These are phyloP conservation scores for Chrysemys picta DNA, from an alignment of 2,113 vertebrate species.

Conservation along the genomic window DNA sequence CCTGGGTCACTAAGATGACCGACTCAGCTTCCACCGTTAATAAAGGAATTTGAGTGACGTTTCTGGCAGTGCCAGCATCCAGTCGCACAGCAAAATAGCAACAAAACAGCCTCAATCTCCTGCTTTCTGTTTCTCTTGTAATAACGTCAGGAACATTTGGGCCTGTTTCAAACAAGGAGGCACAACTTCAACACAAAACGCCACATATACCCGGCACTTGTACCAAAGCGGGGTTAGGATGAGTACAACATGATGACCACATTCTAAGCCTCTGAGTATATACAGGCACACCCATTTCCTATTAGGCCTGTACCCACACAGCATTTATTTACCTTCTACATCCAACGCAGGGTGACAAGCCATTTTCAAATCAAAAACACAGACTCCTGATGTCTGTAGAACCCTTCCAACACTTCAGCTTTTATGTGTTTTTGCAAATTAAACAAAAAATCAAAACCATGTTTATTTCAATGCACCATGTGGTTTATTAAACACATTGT, in stretches of 20 bases:
- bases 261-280: conserved; percentile 32
- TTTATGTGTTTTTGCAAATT: conserved; percentile 41
- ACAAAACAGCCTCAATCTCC: neutral
- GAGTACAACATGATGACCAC: conserved; percentile 2
- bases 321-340: conserved; percentile 60
- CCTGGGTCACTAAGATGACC: neutral
- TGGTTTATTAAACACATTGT: conserved; percentile 42
- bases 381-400: conserved; percentile 34
- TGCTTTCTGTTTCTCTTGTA: conserved; percentile 15
- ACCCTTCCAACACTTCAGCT: conserved; percentile 45
- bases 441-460: conserved; percentile 42
- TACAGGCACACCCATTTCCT: conserved; percentile 54
- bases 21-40: neutral
- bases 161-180: conserved; percentile 18
- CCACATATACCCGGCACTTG: conserved; percentile 16
- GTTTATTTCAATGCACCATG: conserved; percentile 42
- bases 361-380: conserved; percentile 69
- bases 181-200: conserved; percentile 27
- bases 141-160: conserved; percentile 32
- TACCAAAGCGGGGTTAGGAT: neutral
- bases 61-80: neutral
- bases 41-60: neutral
- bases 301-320: conserved; percentile 46
- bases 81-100: conserved; percentile 1
- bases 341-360: conserved; percentile 28